phyloP scores from a whole-genome alignment of 2,888 invertebrate genomes.

The Deroplatys truncata region DNA sequence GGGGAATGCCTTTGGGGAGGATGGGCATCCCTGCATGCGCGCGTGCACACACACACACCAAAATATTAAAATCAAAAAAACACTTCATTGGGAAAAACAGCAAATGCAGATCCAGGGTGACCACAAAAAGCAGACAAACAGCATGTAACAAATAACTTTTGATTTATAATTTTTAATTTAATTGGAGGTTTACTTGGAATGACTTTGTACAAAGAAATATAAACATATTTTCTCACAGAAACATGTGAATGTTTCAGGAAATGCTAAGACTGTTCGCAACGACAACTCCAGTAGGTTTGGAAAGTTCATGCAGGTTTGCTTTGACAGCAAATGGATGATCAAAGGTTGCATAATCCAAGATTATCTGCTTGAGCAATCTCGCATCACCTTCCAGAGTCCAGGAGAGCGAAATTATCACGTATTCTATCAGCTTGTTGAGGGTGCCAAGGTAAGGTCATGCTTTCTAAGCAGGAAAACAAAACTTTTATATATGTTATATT shows the following conservation, averaged over 20 bases:
- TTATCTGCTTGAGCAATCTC: conserved; percentile 83
- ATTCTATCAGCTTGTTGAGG: conserved; percentile 86
- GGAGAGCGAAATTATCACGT: conserved; percentile 89
- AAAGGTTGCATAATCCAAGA: conserved; percentile 89
- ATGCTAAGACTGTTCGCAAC: conserved; percentile 89
- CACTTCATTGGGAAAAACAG: no score
- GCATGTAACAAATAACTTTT: no score
- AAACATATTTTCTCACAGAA: background rate
- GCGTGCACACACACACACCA: no score
- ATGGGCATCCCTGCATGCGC: no score
- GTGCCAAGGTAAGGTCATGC: conserved; percentile 60
- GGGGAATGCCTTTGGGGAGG: no score
- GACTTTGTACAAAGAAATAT: no score
- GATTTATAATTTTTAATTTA: no score
- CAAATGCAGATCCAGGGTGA: no score
- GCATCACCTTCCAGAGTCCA: conserved; percentile 84
- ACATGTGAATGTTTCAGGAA: conserved; percentile 55
- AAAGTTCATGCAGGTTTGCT: conserved; percentile 93
- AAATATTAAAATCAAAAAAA: no score
- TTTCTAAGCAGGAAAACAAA: background rate
- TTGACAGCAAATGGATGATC: conserved; percentile 84
- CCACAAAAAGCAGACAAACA: no score
- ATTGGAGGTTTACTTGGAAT: no score
- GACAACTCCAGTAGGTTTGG: conserved; percentile 92
- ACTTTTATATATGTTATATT: background rate